Conservation (phyloP, 1,140 invertebrate genomes). For the Leguminivora glycinivorella region DNA sequence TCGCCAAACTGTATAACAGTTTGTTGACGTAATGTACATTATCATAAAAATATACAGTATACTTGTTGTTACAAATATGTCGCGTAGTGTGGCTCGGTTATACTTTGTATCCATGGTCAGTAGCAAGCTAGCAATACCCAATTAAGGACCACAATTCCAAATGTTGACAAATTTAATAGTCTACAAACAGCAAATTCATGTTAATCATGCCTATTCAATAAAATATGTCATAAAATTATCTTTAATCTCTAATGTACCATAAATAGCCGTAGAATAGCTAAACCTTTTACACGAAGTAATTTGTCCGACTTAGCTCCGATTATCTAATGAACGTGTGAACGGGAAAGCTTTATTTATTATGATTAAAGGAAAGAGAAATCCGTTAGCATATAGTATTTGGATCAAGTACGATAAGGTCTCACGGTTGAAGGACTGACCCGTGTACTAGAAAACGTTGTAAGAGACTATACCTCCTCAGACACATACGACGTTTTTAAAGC, state of each 20-base stretch:
- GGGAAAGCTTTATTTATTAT: slow-evolving; percentile 24
- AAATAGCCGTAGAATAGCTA: background rate
- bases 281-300: background rate
- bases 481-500: background rate
- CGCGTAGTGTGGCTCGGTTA: too few species aligned
- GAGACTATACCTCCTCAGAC: background rate
- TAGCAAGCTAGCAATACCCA: too few species aligned
- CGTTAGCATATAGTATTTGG: slow-evolving; percentile 20
- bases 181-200: background rate
- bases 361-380: slow-evolving; percentile 23
- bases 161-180: too few species aligned
- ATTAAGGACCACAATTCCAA: too few species aligned
- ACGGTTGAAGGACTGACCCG: background rate
- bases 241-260: background rate
- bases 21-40: too few species aligned
- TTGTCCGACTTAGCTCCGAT: background rate
- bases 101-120: too few species aligned
- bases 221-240: background rate
- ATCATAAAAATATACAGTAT: too few species aligned
- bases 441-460: background rate
- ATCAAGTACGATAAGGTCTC: slow-evolving; percentile 12
- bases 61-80: too few species aligned
- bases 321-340: slow-evolving; percentile 9
- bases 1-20: too few species aligned
- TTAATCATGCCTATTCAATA: background rate